Evolutionary conservation across 2,888 invertebrate genomes (phyloP), one percentile per base, ranked within the genome.

Genomic region (Dicyrtoma fusca): DNA sequence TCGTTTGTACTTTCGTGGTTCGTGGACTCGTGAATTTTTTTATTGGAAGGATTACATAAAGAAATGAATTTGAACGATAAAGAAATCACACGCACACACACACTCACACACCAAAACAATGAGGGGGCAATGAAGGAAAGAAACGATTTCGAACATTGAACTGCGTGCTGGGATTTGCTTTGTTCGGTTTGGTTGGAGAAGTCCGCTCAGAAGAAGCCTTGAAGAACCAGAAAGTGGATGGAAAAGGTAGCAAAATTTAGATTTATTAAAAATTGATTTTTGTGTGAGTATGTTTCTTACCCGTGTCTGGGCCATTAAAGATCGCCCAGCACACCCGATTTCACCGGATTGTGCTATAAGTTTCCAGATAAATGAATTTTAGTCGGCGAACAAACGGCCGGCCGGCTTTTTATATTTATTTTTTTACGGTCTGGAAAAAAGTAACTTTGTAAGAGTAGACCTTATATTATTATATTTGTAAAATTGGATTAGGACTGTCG

Each of bases 301-400:
- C 91, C 91, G 90, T 89, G 91, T 91, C 89, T 91, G 91, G 89
- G 92, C 91, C 92, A 92, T 92, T 89, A 71, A 71, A 65, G 51
- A 53, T 65, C 71, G 71, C 71, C 71, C 71, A 71, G 71, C 63
- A 42, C 45, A 65, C 49, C 71, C 71, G 71, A 71, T 71, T 64
- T 55, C 65, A 64, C 55, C 71, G 71, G 71, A 55, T 47, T 71
- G 71, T 59, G 71, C 71, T 55, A 64, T 71, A 45, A 59, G 17
- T 68, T 71, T 71, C 65, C 71, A 34, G 71, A 64, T 71, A 63
- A 62, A 59, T 68, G 55, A 68, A 47, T 68, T 57, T 59, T 44
- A 23, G 45, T 59, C 68, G 68, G 57, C 66, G 55, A 44, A 59
- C 34, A 8, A 49, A 61, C 42, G 42, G 59, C 57, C 68, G 57